Evolutionary conservation across 1,140 invertebrate species (phyloP).

Genomic region (Drosophila pachea): DNA sequence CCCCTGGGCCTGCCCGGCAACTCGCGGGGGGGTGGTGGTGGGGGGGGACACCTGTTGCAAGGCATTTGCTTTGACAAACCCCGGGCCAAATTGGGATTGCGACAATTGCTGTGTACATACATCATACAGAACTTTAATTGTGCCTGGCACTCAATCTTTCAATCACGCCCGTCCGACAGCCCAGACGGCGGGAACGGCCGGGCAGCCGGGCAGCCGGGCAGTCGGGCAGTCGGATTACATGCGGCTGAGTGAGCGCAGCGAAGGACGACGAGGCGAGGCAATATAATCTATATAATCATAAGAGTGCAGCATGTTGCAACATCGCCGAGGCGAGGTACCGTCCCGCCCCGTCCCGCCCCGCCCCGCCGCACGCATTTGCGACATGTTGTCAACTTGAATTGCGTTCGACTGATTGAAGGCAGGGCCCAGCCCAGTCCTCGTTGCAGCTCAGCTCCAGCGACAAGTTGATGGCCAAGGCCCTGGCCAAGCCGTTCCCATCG

Average conservation of each 20-base stretch:
- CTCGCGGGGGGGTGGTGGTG: too few relatives aligned
- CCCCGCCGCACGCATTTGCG: slow-evolving; percentile 61
- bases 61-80: slow-evolving; percentile 45
- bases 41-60: slow-evolving; percentile 33
- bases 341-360: neutral
- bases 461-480: slow-evolving; percentile 63
- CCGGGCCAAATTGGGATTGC: slow-evolving; percentile 66
- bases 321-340: slow-evolving; percentile 32
- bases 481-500: neutral
- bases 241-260: slow-evolving; percentile 44
- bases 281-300: slow-evolving; percentile 77
- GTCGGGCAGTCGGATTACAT: slow-evolving; percentile 57
- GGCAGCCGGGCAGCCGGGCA: neutral
- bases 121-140: slow-evolving; percentile 71
- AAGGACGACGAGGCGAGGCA: slow-evolving; percentile 32
- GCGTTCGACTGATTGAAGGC: slow-evolving; percentile 76
- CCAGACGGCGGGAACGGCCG: neutral
- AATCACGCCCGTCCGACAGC: slow-evolving; percentile 54
- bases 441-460: slow-evolving; percentile 32
- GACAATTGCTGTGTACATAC: slow-evolving; percentile 70
- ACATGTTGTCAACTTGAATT: slow-evolving; percentile 77
- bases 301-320: slow-evolving; percentile 69
- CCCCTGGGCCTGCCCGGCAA: slow-evolving; percentile 13
- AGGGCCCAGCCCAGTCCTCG: slow-evolving; percentile 34
- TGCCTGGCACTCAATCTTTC: slow-evolving; percentile 77